Evolutionary conservation across 2,888 invertebrate genomes (phyloP).

Genomic region (Uloborus plumipes): DNA sequence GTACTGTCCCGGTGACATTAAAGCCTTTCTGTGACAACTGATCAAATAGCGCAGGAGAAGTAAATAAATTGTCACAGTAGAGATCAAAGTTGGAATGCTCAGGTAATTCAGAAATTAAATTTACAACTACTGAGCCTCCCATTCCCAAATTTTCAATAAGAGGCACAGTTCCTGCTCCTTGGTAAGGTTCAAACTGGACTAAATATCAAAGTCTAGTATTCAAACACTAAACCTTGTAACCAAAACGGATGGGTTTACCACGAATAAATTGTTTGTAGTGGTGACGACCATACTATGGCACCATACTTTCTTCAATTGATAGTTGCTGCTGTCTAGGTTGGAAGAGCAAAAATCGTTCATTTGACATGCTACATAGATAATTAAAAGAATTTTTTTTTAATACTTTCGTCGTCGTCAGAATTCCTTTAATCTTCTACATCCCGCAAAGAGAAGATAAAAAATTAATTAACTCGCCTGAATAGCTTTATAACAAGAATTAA

Average conservation of each 20-base stretch:
- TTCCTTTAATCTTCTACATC: too few species aligned
- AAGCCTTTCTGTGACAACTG: not conserved
- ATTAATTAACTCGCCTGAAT: too few species aligned
- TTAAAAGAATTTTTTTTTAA: too few species aligned
- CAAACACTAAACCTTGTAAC: too few species aligned
- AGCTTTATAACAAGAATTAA: too few species aligned
- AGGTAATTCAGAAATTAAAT: not conserved
- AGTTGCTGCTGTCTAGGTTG: not conserved
- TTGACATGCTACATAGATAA: too few species aligned
- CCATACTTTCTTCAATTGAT: not conserved
- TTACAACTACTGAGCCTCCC: not conserved
- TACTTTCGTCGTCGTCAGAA: too few species aligned
- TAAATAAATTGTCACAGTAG: too few species aligned
- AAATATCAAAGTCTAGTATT: constrained; percentile 6
- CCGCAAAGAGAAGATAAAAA: too few species aligned
- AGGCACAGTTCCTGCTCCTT: not conserved
- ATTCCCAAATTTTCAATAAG: not conserved
- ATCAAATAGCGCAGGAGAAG: not conserved
- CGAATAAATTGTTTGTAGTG: not conserved
- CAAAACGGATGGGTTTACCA: not conserved
- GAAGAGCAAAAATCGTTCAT: too few species aligned
- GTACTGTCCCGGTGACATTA: not conserved
- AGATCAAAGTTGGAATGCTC: not conserved
- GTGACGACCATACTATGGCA: not conserved
- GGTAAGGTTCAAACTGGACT: constrained; percentile 1